Conservation (phyloP, 1,140 invertebrate genomes). For the Meteorus sp. region DNA sequence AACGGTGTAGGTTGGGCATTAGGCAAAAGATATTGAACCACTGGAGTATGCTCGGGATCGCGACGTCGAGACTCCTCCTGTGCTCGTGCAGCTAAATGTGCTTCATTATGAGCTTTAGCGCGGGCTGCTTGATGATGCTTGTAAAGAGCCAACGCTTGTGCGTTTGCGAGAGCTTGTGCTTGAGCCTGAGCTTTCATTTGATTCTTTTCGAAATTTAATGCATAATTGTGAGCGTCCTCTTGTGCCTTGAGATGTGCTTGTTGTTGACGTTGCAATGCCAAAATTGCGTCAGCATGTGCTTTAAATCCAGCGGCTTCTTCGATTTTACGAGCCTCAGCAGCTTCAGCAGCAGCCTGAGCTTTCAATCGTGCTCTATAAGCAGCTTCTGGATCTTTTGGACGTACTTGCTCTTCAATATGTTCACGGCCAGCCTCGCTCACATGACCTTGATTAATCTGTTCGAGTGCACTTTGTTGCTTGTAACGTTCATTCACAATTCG, state of each 20-base stretch:
- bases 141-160: slow-evolving; percentile 52
- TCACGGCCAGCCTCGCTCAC: slow-evolving; percentile 51
- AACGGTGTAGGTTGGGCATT: slow-evolving; percentile 35
- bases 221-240: slow-evolving; percentile 50
- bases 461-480: slow-evolving; percentile 48
- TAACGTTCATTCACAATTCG: slow-evolving; percentile 46
- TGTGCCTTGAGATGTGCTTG: slow-evolving; percentile 50
- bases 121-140: slow-evolving; percentile 46
- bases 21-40: slow-evolving; percentile 51
- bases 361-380: slow-evolving; percentile 49
- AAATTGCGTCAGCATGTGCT: slow-evolving; percentile 53
- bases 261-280: slow-evolving; percentile 52
- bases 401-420: slow-evolving; percentile 44
- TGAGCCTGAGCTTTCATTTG: slow-evolving; percentile 49
- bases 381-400: slow-evolving; percentile 46
- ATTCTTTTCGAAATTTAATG: slow-evolving; percentile 51
- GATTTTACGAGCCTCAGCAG: slow-evolving; percentile 46
- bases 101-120: slow-evolving; percentile 50
- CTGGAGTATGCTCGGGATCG: slow-evolving; percentile 46
- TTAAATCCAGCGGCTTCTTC: slow-evolving; percentile 53
- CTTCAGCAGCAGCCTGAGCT: slow-evolving; percentile 44
- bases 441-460: slow-evolving; percentile 52
- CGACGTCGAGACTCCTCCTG: slow-evolving; percentile 43
- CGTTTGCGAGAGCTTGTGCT: slow-evolving; percentile 53
- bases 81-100: slow-evolving; percentile 44